phyloP scores from a whole-genome alignment of 2,113 vertebrate species.

The Coracopsis vasa region DNA sequence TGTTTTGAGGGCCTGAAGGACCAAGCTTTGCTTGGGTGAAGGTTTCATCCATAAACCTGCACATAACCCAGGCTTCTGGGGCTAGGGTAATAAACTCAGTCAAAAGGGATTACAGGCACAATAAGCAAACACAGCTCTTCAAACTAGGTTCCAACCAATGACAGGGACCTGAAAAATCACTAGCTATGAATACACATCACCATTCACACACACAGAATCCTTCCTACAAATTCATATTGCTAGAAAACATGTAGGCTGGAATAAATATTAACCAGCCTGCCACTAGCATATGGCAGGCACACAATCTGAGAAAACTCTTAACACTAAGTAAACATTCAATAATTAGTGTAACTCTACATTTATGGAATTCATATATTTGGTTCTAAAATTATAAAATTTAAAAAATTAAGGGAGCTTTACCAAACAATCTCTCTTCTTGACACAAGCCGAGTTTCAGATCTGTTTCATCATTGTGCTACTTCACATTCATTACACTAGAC shows the following conservation, averaged over 20 bases:
- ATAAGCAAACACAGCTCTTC: background rate
- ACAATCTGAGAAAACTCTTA: background rate
- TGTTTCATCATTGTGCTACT: background rate
- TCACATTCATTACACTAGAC: background rate
- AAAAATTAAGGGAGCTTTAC: background rate
- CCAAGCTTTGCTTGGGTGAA: background rate
- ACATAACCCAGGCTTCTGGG: background rate
- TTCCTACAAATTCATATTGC: background rate
- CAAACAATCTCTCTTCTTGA: background rate
- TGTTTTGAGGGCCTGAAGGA: background rate
- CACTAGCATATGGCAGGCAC: constrained; percentile 39
- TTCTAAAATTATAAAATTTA: background rate
- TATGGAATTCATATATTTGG: background rate
- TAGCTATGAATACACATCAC: background rate
- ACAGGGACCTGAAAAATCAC: background rate
- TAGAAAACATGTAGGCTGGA: constrained; percentile 4
- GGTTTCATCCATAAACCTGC: background rate
- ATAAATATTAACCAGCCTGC: constrained; percentile 28
- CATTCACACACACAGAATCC: background rate
- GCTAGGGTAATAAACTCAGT: background rate
- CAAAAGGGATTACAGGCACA: background rate
- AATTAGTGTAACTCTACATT: background rate
- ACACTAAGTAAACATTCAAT: background rate
- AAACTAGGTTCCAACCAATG: background rate
- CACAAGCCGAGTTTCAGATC: background rate